phyloP scores from a whole-genome alignment of 2,797 vertebrate genomes.

The Eleutherodactylus coqui region DNA sequence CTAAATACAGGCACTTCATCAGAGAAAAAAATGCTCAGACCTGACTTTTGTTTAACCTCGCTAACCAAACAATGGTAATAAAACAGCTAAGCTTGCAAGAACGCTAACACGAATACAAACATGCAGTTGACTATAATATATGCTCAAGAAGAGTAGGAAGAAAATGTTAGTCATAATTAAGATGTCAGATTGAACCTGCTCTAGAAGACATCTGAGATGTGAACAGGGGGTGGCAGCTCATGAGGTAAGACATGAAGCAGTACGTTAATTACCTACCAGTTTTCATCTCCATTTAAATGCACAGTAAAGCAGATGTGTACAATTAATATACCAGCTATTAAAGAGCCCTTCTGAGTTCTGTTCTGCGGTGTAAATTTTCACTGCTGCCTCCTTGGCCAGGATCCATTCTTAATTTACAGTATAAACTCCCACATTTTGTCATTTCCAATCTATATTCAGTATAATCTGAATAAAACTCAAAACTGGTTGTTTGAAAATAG shows the following conservation, averaged over 20 bases:
- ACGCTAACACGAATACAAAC: not conserved
- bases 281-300: conserved; percentile 6
- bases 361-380: no score
- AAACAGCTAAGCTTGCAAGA: conserved; percentile 18
- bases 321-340: conserved; percentile 40
- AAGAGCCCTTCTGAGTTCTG: not conserved
- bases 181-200: conserved; percentile 23
- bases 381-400: not conserved
- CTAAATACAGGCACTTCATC: not conserved
- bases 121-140: not conserved
- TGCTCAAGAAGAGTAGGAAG: not conserved
- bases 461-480: not conserved
- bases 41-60: not conserved
- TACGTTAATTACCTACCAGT: conserved; percentile 31
- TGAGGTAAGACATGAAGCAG: not conserved
- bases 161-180: conserved; percentile 30
- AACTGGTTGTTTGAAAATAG: not conserved
- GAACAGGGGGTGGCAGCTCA: conserved; percentile 25
- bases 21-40: not conserved
- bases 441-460: not conserved
- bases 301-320: not conserved
- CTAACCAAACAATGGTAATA: conserved; percentile 3
- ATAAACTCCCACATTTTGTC: not conserved
- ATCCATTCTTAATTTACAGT: not conserved
- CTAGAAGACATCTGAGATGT: not conserved